phyloP scores from a whole-genome alignment of 2,797 vertebrate species.

The Nannoperca obscura region DNA sequence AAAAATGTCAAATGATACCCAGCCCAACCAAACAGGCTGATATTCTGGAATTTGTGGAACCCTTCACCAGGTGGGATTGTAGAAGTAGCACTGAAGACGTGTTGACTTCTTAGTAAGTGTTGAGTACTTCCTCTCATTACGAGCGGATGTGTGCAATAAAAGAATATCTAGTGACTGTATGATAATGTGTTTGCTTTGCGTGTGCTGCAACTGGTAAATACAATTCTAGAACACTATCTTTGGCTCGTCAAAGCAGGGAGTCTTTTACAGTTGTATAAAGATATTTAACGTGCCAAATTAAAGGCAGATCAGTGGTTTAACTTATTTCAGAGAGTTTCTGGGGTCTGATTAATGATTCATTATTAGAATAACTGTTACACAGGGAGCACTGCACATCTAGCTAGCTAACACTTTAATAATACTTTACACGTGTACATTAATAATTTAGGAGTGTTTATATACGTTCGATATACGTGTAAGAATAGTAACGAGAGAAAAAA shows the following conservation, averaged over 20 bases:
- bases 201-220: background rate
- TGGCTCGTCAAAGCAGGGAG: too few species aligned
- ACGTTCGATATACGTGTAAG: rapidly evolving
- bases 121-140: too few species aligned
- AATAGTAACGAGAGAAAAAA: background rate
- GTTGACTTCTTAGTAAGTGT: too few species aligned
- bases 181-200: background rate
- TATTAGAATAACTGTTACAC: background rate
- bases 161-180: background rate
- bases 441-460: background rate
- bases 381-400: background rate
- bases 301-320: background rate
- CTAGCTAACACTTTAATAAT: slow-evolving; percentile 1
- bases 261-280: too few species aligned
- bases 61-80: background rate
- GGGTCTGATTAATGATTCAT: background rate
- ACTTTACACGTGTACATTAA: background rate
- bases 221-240: too few species aligned
- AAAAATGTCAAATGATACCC: background rate
- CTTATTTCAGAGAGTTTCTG: background rate
- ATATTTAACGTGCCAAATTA: too few species aligned
- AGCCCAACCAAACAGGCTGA: background rate
- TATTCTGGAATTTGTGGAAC: background rate
- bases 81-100: background rate
- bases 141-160: background rate